Conservation (phyloP, 2,113 vertebrate genomes). For the Polyodon spathula region DNA sequence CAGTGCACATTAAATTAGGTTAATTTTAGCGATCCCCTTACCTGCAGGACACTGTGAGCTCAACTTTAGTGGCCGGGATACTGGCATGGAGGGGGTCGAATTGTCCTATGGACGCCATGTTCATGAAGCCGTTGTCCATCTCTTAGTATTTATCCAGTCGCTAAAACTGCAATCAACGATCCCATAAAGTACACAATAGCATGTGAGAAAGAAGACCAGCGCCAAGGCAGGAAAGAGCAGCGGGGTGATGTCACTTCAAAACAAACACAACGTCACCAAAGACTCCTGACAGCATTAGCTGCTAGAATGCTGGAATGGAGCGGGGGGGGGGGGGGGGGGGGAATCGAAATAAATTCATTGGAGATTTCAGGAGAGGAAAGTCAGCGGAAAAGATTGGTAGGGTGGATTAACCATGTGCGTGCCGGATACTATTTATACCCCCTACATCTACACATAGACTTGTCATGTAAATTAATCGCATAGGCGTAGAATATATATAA, state of each 20-base stretch:
- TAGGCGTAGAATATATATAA: too few relatives aligned
- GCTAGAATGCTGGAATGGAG: neutral
- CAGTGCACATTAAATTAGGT: slow-evolving; percentile 6
- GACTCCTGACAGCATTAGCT: neutral
- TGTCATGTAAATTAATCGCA: too few relatives aligned
- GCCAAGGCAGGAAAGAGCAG: slow-evolving; percentile 10
- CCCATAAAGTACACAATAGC: slow-evolving; percentile 15
- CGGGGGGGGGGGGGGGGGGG: neutral
- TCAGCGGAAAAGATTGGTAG: neutral
- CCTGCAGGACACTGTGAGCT: slow-evolving; percentile 89
- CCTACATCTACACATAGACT: neutral
- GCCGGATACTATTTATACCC: neutral
- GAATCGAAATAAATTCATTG: slow-evolving; percentile 1
- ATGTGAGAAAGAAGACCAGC: slow-evolving; percentile 13
- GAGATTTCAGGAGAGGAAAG: neutral
- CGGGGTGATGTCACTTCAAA: slow-evolving; percentile 28
- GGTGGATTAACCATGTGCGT: neutral
- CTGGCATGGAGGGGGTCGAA: slow-evolving; percentile 76
- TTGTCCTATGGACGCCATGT: slow-evolving; percentile 79
- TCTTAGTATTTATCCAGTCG: slow-evolving; percentile 34
- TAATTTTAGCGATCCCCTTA: slow-evolving; percentile 46
- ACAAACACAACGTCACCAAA: slow-evolving; percentile 24
- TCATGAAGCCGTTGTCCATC: slow-evolving; percentile 57
- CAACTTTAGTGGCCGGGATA: slow-evolving; percentile 91
- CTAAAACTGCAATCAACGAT: slow-evolving; percentile 3